Conservation (phyloP, 2,797 vertebrate species). For the Enteromius treurensis region DNA sequence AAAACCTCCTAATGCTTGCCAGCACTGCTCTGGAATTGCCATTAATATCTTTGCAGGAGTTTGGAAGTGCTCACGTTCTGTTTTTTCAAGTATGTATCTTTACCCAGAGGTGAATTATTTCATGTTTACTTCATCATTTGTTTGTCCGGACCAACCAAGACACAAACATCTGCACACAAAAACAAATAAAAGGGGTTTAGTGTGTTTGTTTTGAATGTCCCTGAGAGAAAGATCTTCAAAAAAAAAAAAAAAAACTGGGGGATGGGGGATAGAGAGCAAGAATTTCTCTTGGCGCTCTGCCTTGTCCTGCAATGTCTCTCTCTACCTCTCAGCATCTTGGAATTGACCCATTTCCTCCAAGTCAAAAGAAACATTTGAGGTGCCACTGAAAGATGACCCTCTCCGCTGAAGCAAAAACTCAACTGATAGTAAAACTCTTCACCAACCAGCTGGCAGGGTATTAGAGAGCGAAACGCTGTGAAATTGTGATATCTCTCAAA, state of each 20-base stretch:
- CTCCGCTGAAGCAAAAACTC: conserved; percentile 14
- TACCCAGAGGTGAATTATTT: conserved; percentile 64
- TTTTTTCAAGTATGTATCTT: conserved; percentile 70
- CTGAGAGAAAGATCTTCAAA: conserved; percentile 24
- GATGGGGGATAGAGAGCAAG: conserved; percentile 37
- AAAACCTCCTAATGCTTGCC: conserved; percentile 53
- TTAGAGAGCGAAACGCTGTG: conserved; percentile 53
- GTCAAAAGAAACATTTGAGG: conserved; percentile 56
- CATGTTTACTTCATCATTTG: conserved; percentile 71
- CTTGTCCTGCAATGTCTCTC: conserved; percentile 59
- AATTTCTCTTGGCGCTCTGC: conserved; percentile 71
- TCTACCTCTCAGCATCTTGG: conserved; percentile 53
- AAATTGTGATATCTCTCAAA: conserved; percentile 38
- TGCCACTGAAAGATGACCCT: conserved; percentile 57
- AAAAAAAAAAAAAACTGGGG: background rate
- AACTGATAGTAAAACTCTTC: conserved; percentile 48
- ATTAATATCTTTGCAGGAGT: conserved; percentile 58
- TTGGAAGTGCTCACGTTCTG: conserved; percentile 57
- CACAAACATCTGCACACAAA: conserved; percentile 52
- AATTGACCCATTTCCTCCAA: conserved; percentile 66
- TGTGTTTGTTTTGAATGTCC: conserved; percentile 22
- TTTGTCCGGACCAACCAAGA: conserved; percentile 58
- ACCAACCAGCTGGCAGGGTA: conserved; percentile 42
- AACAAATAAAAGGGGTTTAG: conserved; percentile 37
- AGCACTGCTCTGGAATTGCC: conserved; percentile 54